These are phyloP conservation scores for Acanthaster planci DNA, from an alignment of 35 echinoderm and acorn worm species.

Conservation along the genomic window DNA sequence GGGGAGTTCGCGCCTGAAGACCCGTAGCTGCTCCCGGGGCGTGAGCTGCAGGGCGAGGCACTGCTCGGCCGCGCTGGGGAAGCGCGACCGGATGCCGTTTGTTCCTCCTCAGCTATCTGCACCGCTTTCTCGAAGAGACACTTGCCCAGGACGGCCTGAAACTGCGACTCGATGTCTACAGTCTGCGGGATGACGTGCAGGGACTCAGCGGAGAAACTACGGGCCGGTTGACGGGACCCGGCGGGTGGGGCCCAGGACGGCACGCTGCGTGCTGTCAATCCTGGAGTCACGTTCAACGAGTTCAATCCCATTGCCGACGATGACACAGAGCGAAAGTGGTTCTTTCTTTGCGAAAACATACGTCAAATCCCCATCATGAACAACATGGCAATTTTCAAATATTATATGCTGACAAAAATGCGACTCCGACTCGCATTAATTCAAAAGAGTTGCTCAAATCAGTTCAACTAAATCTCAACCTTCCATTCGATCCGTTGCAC, in stretches of 20 bases:
- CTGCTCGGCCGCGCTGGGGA: not conserved
- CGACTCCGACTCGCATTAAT: too few relatives aligned
- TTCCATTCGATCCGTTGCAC: too few relatives aligned
- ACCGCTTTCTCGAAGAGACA: constrained; percentile 32
- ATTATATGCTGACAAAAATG: too few relatives aligned
- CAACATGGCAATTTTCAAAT: too few relatives aligned
- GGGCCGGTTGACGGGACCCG: not conserved
- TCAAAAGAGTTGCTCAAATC: too few relatives aligned
- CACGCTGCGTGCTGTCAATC: not conserved
- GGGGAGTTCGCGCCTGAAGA: not conserved
- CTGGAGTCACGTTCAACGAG: not conserved
- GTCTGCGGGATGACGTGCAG: constrained; percentile 28
- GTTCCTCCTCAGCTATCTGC: not conserved
- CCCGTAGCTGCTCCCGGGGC: not conserved
- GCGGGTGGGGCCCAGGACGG: not conserved
- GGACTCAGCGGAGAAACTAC: constrained; percentile 35
- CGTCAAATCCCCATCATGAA: not conserved
- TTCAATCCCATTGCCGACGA: not conserved
- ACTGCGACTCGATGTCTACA: constrained; percentile 16
- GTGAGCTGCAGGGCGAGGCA: not conserved
- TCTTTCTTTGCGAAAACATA: constrained; percentile 9
- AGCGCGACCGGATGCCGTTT: not conserved
- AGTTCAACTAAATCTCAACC: too few relatives aligned
- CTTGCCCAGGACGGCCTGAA: constrained; percentile 35
- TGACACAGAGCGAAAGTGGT: constrained; percentile 1